Base-by-base conservation (phyloP, 2,797 vertebrate genomes). In the Molossus alvarezi region DNA sequence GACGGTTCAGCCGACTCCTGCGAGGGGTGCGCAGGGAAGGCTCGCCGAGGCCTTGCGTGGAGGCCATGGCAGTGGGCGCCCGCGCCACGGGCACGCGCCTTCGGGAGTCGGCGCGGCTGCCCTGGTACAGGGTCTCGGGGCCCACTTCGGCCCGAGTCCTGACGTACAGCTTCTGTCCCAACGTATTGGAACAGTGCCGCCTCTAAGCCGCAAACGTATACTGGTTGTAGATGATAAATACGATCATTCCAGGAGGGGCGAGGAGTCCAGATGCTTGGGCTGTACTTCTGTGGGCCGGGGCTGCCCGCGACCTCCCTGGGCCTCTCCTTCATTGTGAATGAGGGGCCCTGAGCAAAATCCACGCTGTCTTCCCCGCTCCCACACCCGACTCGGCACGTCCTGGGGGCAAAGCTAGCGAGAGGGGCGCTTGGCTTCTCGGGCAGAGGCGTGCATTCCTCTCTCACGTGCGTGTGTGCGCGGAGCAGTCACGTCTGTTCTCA, bases 31-130 rank as follows among this genome's bases (percentile, higher is more conserved):
- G 9, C 13, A 41, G 4, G 23, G 21, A 33, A 80, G 41, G n/a
- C 1, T 33, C 11, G 27, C 79, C 14, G 11, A 15, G 20, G 23
- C 33, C 17, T 77, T 11, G 2, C 0, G 0, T 25, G 9, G 41
- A 25, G 17, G 8, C 25, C 6, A 6, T 37, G 25, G n/a, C 5
- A 6, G 10, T 0, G 5, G 6, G 1, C 14, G 4, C 13, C 17
- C 20, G n/a, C 6, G 2, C 18, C 15, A 9, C 2, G n/a, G 64
- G n/a, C 1, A 0, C 0, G 2, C 7, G 53, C 13, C 71, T 75
- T 85, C 21, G 75, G 86, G 11, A 90, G 11, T 41, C 18, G 48
- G 17, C 41, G 45, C 9, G 21, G 51, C 33, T 5, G n/a, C 58
- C 9, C 9, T n/a, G 60, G 25, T 17, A 14, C 8, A 37, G 27